Evolutionary conservation across 1,140 invertebrate species (phyloP), one percentile per base, ranked within the genome.

Genomic region (Teleogryllus occipitalis): DNA sequence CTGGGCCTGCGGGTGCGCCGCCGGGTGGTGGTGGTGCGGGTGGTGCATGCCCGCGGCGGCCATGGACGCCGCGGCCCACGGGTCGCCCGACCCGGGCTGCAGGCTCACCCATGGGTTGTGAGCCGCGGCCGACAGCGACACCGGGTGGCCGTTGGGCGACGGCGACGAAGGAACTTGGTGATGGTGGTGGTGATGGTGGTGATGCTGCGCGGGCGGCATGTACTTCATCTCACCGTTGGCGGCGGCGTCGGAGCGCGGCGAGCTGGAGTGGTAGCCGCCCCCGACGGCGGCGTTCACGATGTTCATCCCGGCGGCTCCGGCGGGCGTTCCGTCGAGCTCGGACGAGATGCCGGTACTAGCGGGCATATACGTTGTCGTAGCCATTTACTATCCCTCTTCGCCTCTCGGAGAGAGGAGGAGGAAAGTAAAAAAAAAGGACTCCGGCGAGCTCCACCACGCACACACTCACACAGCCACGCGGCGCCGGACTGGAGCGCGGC

Each of bases 221-320:
- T 97, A 98, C 87, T 98, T 98, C 95, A 98, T 96, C 86, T 97
- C 96, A 83, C 91, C 92, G 83, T 93, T 92, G 88, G 94, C 91
- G 85, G 83, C 77, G 87, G 85, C 47, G 83, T 91, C 91, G 83
- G 92, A 93, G 83, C 93, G 90, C 85, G 93, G 93, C 87, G 93
- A 94, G 84, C 91, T 91, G 80, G 90, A 90, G 76, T 89, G 87
- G 85, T 92, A 90, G 84, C 94, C 93, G 83, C 91, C 93, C 83
- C 91, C 91, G 81, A 85, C 84, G 80, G 83, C 84, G 82, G 84
- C 83, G 83, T 85, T 85, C 81, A 85, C 84, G 79, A 91, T 90
- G 86, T 90, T 91, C 89, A 90, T 91, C 83, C 92, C 92, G 87
- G 92, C 91, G 84, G 92, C 91, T 84, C 93, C 90, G 87, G 81